Evolutionary conservation across 2,113 vertebrate genomes (phyloP).

Genomic region (Gallinago jamesoni): DNA sequence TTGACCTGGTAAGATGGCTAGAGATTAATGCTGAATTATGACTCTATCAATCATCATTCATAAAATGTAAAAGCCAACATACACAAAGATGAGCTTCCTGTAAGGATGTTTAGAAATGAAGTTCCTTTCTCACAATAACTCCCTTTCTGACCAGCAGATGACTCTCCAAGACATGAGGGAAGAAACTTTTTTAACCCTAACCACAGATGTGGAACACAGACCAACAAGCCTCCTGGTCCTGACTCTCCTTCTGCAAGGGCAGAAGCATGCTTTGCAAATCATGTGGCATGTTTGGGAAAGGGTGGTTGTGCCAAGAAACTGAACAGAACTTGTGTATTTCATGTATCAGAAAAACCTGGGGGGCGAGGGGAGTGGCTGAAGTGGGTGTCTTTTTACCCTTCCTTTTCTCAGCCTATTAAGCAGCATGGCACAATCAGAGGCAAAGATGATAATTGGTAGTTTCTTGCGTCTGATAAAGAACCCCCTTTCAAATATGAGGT

Average conservation of each 20-base stretch:
- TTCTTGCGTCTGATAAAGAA: not conserved
- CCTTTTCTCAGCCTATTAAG: not conserved
- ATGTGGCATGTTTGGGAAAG: not conserved
- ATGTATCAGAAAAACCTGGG: not conserved
- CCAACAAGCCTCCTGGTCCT: not conserved
- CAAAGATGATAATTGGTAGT: not conserved
- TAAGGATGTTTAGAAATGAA: fast-evolving
- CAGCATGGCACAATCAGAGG: not conserved
- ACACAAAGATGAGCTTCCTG: not conserved
- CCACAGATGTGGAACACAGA: not conserved
- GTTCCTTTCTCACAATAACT: not conserved
- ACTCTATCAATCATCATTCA: not conserved
- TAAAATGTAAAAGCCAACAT: not conserved
- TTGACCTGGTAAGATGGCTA: not conserved
- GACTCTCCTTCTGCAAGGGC: not conserved
- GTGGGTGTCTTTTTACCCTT: not conserved
- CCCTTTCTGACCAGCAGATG: not conserved
- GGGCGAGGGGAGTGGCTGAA: not conserved
- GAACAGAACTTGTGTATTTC: not conserved
- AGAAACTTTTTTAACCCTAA: not conserved
- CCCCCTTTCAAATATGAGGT: not conserved
- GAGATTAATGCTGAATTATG: not conserved
- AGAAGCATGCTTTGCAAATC: not conserved
- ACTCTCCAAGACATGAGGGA: not conserved
- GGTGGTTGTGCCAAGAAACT: not conserved